Base-by-base conservation (phyloP, 2,113 vertebrate genomes). In the Tychaedon coryphoeus region DNA sequence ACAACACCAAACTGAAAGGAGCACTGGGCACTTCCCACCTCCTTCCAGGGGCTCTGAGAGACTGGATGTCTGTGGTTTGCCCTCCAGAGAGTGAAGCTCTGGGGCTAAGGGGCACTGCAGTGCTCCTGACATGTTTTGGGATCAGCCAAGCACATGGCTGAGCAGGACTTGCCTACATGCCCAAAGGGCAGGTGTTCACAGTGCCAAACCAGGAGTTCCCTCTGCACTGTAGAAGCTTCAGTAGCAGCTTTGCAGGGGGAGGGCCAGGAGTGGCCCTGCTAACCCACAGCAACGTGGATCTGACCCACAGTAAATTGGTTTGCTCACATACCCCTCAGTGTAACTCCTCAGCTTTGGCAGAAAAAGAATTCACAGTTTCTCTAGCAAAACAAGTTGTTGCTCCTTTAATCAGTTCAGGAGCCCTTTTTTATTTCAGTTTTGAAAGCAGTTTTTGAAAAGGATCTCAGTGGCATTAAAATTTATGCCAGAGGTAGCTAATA, bases 141-240 rank as follows among this genome's bases (percentile, higher is more conserved):
- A 20, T 11, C 51, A 33, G 50, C 10, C 54, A 36, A 28, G 62
- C 45, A 3, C 8, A 1, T 3, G 48, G 65, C 74, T 45, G 5
- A 66, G 36, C 69, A 74, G n/a, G 60, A 43, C 26, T 33, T n/a
- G 29, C 29, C 38, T 19, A 0, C 9, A 1, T 24, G 28, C 28
- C 66, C 6, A 1, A 50, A 53, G 23, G 23, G 18, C 14, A 42
- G 40, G 7, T 22, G 19, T 15, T 26, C 9, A 5, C 69, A 51
- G n/a, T 34, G 33, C 84, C 60, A 36, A 4, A 5, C 23, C 47
- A 29, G 80, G 48, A 64, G 19, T 7, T 77, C 47, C 23, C 28
- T 1, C 0, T 3, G 28, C 9, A 8, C 2, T n/a, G 8, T 19
- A 14, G 42, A 34, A 50, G 28, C 64, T 73, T 0, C 45, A 28